Evolutionary conservation across 2,888 invertebrate genomes (phyloP).

Genomic region (Glomeris marginata): DNA sequence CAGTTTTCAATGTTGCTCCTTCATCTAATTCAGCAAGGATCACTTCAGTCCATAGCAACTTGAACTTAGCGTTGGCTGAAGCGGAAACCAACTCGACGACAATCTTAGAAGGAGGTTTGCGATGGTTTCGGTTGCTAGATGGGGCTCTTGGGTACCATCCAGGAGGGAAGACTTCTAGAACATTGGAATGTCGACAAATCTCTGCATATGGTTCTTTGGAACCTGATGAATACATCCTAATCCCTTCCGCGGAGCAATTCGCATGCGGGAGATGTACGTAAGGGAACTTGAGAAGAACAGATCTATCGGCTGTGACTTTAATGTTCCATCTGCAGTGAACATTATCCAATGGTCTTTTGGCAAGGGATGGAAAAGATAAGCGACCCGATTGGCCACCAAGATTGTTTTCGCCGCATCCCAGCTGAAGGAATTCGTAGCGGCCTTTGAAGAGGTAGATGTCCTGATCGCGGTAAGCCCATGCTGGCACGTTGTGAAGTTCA

Average conservation of each 20-base stretch:
- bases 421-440: constrained; percentile 14
- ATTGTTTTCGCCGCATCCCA: constrained; percentile 13
- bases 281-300: constrained; percentile 13
- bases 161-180: constrained; percentile 1
- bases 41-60: constrained; percentile 15
- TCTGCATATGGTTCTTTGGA: constrained; percentile 8
- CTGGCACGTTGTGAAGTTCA: constrained; percentile 9
- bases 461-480: constrained; percentile 11
- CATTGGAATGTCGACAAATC: constrained; percentile 5
- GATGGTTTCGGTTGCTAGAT: not conserved
- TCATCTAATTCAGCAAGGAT: constrained; percentile 33
- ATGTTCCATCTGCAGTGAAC: constrained; percentile 15
- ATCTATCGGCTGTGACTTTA: not conserved
- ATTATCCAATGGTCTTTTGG: not conserved
- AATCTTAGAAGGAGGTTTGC: too few species aligned
- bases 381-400: constrained; percentile 10
- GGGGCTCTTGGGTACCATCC: not conserved
- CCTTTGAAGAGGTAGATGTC: constrained; percentile 12
- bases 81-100: constrained; percentile 9
- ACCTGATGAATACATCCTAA: constrained; percentile 3
- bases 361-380: constrained; percentile 9
- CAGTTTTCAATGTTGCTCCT: constrained; percentile 12
- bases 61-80: constrained; percentile 5
- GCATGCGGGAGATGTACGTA: constrained; percentile 3
- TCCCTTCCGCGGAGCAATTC: constrained; percentile 7